A percentile compares a stretch with the other conserved stretches of the same genome.
Conservation (phyloP, 2,113 vertebrate genomes). For the Rhynchopsitta pachyrhyncha region DNA sequence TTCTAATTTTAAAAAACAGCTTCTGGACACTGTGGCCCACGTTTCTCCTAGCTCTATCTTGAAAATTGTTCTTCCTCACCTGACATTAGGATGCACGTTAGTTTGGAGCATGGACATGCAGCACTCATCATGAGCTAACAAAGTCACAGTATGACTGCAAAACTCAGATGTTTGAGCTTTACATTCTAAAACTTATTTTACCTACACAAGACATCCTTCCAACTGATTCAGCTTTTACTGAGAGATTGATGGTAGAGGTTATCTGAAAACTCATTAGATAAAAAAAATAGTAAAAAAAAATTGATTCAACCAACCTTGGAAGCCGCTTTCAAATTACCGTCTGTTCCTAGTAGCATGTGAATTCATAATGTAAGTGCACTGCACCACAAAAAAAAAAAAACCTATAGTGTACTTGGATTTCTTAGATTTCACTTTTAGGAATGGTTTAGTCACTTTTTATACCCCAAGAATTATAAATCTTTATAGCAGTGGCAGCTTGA, state of each 20-base stretch:
- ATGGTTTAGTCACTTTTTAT: background rate
- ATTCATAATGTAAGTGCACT: background rate
- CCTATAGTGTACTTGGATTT: background rate
- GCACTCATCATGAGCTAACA: background rate
- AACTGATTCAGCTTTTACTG: background rate
- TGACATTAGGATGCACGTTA: background rate
- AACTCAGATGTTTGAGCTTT: background rate
- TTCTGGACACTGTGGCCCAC: background rate
- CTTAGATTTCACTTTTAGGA: background rate
- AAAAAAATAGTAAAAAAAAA: background rate
- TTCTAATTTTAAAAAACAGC: background rate
- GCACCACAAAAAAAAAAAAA: background rate
- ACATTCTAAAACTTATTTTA: background rate
- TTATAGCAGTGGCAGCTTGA: background rate
- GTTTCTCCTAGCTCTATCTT: background rate
- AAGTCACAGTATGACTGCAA: background rate
- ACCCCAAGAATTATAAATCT: background rate
- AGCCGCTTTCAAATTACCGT: background rate
- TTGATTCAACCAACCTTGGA: background rate
- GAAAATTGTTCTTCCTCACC: background rate
- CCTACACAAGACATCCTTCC: background rate
- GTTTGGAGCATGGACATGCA: accelerated
- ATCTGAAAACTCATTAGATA: background rate
- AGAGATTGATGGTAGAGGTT: background rate
- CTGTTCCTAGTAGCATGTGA: background rate